These are phyloP conservation scores for Metridium senile DNA, from an alignment of 92 coral and sea anemone genomes.

Conservation along the genomic window DNA sequence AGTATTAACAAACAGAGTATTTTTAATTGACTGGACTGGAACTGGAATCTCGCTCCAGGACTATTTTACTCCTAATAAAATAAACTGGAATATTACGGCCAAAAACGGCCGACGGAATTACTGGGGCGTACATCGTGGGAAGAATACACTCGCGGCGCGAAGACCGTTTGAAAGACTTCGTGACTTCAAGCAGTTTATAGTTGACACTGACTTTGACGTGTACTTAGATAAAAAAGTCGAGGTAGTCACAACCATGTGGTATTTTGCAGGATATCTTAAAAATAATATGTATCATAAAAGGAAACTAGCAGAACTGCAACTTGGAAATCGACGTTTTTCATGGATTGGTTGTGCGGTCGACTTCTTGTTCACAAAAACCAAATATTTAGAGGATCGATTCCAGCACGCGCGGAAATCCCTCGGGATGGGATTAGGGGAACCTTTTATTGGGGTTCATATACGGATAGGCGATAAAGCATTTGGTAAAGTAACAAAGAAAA, in stretches of 20 bases:
- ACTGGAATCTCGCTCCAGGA: conserved; percentile 33
- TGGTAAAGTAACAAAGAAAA: conserved; percentile 20
- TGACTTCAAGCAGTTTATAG: background rate
- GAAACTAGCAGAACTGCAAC: background rate
- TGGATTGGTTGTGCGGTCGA: conserved; percentile 71
- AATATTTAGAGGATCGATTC: conserved; percentile 25
- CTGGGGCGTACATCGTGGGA: too few species aligned
- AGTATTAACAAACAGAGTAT: conserved; percentile 56
- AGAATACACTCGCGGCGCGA: conserved; percentile 24
- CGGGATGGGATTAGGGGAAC: conserved; percentile 11
- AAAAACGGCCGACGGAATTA: conserved; percentile 35
- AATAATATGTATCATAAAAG: conserved; percentile 27
- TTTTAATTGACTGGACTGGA: conserved; percentile 64
- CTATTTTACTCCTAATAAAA: conserved; percentile 40
- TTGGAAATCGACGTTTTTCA: conserved; percentile 54
- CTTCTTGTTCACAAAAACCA: conserved; percentile 55
- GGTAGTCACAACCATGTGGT: conserved; percentile 36
- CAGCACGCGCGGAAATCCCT: conserved; percentile 19
- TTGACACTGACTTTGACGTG: conserved; percentile 11
- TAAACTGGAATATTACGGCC: conserved; percentile 42
- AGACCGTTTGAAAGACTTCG: background rate
- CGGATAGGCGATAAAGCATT: conserved; percentile 58
- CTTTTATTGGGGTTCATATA: conserved; percentile 55
- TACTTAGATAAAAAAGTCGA: conserved; percentile 56
- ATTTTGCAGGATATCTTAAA: conserved; percentile 14